A percentile compares a stretch with the other conserved stretches of the same genome.
Evolutionary conservation across 2,888 invertebrate genomes (phyloP).

Genomic region (Lepidochrysops patricia): DNA sequence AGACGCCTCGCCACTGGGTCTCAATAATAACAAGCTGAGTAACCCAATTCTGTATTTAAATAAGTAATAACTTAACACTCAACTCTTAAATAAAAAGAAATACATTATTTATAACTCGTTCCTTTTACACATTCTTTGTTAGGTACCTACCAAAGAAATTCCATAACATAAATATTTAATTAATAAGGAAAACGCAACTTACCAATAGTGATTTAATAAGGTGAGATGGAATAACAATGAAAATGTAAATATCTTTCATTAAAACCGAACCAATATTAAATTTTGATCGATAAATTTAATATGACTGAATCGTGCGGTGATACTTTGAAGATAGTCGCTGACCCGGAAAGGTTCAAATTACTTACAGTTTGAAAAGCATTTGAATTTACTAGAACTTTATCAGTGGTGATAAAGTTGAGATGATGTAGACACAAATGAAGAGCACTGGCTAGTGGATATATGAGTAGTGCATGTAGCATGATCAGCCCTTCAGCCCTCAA

Average conservation of each 20-base stretch:
- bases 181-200: background rate
- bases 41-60: slow-evolving; percentile 2
- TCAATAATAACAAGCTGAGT: background rate
- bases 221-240: background rate
- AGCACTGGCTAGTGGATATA: no score
- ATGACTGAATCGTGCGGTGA: background rate
- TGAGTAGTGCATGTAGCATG: no score
- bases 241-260: background rate
- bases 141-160: background rate
- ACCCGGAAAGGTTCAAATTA: background rate
- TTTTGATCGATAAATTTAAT: background rate
- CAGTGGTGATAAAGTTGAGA: no score
- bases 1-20: no score
- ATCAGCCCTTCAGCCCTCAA: no score
- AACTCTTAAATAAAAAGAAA: no score
- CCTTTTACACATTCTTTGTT: background rate
- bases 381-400: background rate
- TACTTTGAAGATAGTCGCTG: background rate
- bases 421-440: no score
- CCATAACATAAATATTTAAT: background rate
- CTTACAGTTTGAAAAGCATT: background rate
- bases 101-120: background rate
- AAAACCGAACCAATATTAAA: background rate
- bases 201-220: no score
- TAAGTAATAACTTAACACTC: background rate